Conservation (phyloP, 2,113 vertebrate genomes). For the Dipodomys stephensi region DNA sequence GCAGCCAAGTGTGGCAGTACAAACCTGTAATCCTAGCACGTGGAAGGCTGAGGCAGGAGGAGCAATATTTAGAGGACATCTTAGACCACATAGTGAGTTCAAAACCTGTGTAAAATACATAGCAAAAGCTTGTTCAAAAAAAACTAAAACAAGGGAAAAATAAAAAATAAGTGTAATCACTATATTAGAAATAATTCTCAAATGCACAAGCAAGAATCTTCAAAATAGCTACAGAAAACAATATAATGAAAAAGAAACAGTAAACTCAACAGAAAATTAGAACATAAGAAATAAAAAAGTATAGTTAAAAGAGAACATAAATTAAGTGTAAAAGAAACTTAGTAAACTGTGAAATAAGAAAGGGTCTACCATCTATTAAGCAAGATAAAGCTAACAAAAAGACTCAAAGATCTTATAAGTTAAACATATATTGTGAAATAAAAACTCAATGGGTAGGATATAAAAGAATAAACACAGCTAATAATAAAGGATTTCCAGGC, state of each 20-base stretch:
- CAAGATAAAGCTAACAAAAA: neutral
- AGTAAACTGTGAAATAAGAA: constrained; percentile 6
- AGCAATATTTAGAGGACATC: no score
- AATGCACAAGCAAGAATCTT: neutral
- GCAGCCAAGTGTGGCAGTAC: no score
- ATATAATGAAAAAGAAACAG: neutral
- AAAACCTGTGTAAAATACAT: no score
- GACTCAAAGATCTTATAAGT: neutral
- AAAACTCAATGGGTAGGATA: neutral
- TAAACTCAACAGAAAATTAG: neutral
- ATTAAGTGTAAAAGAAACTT: constrained; percentile 33
- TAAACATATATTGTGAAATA: constrained; percentile 12
- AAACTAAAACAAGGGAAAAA: neutral
- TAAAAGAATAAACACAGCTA: constrained; percentile 16
- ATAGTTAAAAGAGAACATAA: neutral
- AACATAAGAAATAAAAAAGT: neutral
- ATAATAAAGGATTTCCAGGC: neutral
- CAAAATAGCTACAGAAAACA: constrained; percentile 2
- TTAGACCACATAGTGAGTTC: no score
- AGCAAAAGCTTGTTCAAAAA: no score
- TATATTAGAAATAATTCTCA: constrained; percentile 23
- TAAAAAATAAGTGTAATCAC: neutral
- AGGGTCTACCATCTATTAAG: neutral
- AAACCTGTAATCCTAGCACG: no score
- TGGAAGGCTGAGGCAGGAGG: no score